Evolutionary conservation across 1,140 invertebrate genomes (phyloP), one percentile per base, ranked within the genome.

Genomic region (Panagrolaimus sp.): DNA sequence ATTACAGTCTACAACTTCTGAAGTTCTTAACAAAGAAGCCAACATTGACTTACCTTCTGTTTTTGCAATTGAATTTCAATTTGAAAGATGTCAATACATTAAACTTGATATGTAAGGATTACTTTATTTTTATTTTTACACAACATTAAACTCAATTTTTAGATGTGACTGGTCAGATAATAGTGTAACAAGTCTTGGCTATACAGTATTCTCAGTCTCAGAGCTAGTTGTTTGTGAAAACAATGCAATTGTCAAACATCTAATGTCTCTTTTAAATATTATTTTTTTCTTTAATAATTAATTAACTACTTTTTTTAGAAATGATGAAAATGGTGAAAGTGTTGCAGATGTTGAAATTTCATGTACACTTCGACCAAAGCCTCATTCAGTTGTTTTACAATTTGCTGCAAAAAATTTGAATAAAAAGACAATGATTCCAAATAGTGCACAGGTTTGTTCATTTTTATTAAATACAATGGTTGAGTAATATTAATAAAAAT

Each of bases 51-150:
- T 79, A 48, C 51, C 68, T 9, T 67, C 68, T 62, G 72, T 81
- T 38, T 70, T 79, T 63, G 70, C 77, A 11, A 69, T 81, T 45
- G 77, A 79, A 66, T 79, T 78, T 67, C 70, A 81, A 63, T 75
- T 79, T 25, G 77, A 79, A 63, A 31, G 71, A 31, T 53, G 71
- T 51, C 77, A 78, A 67, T 78, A 63, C 31, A 81, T 78, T 45
- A 80, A 78, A 65, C 47, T 78, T 14, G 77, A 78, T 16, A 70
- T 78, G 77, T 78, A 70, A 71, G 71, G 23, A 27, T 23, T 8
- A 11, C 9, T 14, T 20, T 71, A 38, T 38, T 38, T 38, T 38
- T 38, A 38, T 38, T 2, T 9, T 45, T 70, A 14, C 69, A n/a
- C 8, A 45, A 48, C 11, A 47, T n/a, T n/a, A n/a, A n/a, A 16